Conservation (phyloP, 2,797 vertebrate genomes). For the Enteromius treurensis region DNA sequence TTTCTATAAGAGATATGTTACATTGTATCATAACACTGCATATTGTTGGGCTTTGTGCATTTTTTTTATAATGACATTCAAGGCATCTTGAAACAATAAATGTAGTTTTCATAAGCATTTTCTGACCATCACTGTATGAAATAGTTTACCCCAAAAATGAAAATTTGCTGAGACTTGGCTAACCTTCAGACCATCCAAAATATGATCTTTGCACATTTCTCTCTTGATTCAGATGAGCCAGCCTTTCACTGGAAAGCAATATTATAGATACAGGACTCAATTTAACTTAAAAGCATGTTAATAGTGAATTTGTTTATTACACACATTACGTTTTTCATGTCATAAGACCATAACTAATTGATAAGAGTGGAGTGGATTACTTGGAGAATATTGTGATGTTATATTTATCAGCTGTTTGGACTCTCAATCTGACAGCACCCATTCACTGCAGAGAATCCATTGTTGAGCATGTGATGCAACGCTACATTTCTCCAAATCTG, state of each 20-base stretch:
- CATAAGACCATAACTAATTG: not conserved
- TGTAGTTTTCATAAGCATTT: not conserved
- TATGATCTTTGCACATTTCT: not conserved
- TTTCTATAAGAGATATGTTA: not conserved
- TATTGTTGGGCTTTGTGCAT: not conserved
- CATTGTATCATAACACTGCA: not conserved
- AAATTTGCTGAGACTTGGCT: not conserved
- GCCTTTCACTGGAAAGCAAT: not conserved
- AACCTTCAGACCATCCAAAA: not conserved
- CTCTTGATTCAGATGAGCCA: not conserved
- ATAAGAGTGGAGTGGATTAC: not conserved
- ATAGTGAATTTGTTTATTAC: not conserved
- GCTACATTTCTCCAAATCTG: not conserved
- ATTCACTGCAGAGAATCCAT: not conserved
- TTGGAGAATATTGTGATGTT: not conserved
- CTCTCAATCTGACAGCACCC: not conserved
- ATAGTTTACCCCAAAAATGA: not conserved
- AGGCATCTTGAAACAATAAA: not conserved
- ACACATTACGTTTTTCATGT: not conserved
- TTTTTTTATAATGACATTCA: not conserved
- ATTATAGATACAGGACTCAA: not conserved
- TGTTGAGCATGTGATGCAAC: not conserved
- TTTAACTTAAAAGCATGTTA: not conserved
- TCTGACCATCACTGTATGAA: not conserved
- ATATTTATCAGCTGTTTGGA: not conserved